Base-by-base conservation (phyloP, 2,797 vertebrate genomes). In the Zenarchopterus dispar region DNA sequence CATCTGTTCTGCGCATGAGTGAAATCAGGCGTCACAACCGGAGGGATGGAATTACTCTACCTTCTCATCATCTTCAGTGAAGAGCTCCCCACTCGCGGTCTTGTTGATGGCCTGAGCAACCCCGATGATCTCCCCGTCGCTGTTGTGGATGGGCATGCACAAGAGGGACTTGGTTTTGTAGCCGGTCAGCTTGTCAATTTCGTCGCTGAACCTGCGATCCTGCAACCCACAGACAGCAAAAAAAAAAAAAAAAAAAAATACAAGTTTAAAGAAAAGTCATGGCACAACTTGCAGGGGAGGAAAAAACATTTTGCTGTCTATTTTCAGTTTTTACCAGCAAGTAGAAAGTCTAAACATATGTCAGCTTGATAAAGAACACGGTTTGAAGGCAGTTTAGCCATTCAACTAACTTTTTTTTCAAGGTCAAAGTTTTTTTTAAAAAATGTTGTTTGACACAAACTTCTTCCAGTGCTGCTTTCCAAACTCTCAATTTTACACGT, bases 21-120 rank as follows among this genome's bases (percentile, higher is more conserved):
- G 36, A 39, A 13, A 39, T 39, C 11, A 39, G 13, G 36, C 16
- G 2, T 31, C 45, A 31, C 28, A 48, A 13, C 19, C n/a, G 2
- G 9, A n/a, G 62, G 18, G 15, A 51, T 65, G 16, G 59, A 65
- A 62, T 84, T 82, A n/a, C n/a, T n/a, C n/a, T n/a, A 94, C 93
- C 93, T 97, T 97, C 88, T 99, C 97, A 73, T 99, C 96, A 49
- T 99, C 98, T 66, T 97, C 96, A 23, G 93, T 94, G 90, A 99
- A 99, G 56, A 96, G 95, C 46, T 91, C 92, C 48, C 97, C 95
- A 78, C 94, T 95, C 6, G 95, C 94, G 73, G 90, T 95, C 90
- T 98, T 99, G 91, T 99, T 99, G 92, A 99, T 99, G 46, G 95
- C 97, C 90, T 99, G 97, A 64, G 96, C 95, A 31, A 99, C 98